These are phyloP conservation scores for Eilema depressum DNA, from an alignment of 2,888 invertebrate genomes.

Conservation along the genomic window DNA sequence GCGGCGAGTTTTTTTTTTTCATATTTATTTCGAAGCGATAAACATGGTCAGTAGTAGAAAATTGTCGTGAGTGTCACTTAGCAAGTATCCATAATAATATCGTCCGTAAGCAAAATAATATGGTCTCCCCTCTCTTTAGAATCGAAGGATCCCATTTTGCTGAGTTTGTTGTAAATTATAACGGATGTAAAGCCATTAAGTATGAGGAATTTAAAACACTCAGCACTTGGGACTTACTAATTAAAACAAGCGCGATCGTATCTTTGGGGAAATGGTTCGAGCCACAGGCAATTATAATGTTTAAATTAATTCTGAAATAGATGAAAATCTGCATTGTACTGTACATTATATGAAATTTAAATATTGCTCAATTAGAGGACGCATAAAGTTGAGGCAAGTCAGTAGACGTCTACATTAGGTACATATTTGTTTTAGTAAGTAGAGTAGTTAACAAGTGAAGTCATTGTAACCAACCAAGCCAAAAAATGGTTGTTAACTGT, in stretches of 20 bases:
- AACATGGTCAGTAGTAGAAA: background rate
- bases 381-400: background rate
- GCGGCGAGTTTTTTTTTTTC: too few species aligned
- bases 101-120: background rate
- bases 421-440: background rate
- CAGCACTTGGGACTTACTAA: conserved; percentile 7
- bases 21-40: too few species aligned
- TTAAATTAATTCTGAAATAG: background rate
- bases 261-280: background rate
- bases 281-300: background rate
- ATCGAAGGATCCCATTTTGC: background rate
- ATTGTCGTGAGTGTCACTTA: background rate
- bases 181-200: background rate
- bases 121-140: background rate
- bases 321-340: background rate
- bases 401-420: too few species aligned
- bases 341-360: too few species aligned
- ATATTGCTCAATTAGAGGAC: too few species aligned
- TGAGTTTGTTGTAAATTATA: background rate
- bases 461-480: too few species aligned
- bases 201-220: background rate
- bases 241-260: conserved; percentile 1
- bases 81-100: background rate
- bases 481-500: background rate
- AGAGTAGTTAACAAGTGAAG: background rate